phyloP scores from a whole-genome alignment of 2,797 vertebrate genomes.

The Mus spretus region DNA sequence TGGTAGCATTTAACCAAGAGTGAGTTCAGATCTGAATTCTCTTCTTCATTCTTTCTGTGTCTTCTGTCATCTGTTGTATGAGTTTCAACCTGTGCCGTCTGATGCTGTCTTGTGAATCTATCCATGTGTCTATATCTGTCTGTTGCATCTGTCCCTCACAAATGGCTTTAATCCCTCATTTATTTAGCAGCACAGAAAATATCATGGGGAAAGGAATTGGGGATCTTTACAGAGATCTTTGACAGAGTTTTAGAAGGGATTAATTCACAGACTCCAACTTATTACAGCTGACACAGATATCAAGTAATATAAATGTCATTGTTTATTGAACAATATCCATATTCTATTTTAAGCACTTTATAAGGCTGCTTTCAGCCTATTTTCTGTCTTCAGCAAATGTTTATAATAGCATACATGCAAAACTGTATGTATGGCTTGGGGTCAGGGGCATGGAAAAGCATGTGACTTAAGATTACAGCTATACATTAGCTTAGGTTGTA shows the following conservation, averaged over 20 bases:
- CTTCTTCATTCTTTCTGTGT: not conserved
- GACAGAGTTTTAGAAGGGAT: not conserved
- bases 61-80: not conserved
- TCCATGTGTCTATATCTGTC: not conserved
- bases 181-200: not conserved
- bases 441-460: not conserved
- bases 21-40: not conserved
- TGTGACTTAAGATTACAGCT: not conserved
- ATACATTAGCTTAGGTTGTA: not conserved
- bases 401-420: not conserved
- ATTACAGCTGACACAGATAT: not conserved
- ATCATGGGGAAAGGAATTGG: not conserved
- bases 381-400: not conserved
- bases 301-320: not conserved
- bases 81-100: not conserved
- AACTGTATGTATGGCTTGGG: not conserved
- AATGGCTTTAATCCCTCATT: not conserved
- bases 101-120: not conserved
- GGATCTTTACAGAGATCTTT: not conserved
- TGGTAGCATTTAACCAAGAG: not conserved
- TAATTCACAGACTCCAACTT: not conserved
- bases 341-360: not conserved
- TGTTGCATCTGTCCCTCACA: not conserved
- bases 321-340: not conserved
- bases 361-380: not conserved